Base-by-base conservation (phyloP, 2,888 invertebrate species). In the Aporophyla lueneburgensis region DNA sequence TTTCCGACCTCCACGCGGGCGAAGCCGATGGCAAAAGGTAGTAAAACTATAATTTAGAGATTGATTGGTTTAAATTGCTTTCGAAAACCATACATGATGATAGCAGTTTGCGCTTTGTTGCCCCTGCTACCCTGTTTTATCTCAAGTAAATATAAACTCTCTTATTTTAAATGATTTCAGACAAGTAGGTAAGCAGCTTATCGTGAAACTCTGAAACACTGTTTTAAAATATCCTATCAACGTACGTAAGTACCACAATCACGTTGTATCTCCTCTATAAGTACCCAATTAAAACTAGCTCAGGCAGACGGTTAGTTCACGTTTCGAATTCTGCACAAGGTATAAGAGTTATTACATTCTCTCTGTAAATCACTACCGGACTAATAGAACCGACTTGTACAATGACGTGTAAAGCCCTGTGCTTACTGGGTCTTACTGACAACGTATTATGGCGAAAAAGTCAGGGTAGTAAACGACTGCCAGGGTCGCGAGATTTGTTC, bases 201-300 rank as follows among this genome's bases (percentile, higher is more conserved):
- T 16, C 12, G 16, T 33, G 24, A 5, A 68, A 46, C 16, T 40
- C 27, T 21, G 19, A 24, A 43, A 61, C 61, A 24, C 69, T 40
- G 40, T n/a, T 69, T 49, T 54, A 21, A 40, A 27, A 61, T 59
- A 3, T 6, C 5, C 10, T 2, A 5, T 54, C 7, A 14, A n/a
- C 24, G 21, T 16, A 40, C 5, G 5, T 46, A 53, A 6, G 53
- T 49, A 65, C n/a, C 54, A 51, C 66, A 74, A 54, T 81, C 53
- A 40, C 12, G 58, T 46, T n/a, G 53, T 19, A 54, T 53, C 27
- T n/a, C 21, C 46, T 49, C 9, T 54, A n/a, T 58, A 74, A 75
- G 53, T 59, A 69, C 40, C 49, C 76, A 62, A 68, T 79, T 68
- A 75, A 27, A 76, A 63, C 27, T 9, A 65, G 67, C 63, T 82